These are phyloP conservation scores for Pagrus major DNA, from an alignment of 2,113 vertebrate genomes.

Conservation along the genomic window DNA sequence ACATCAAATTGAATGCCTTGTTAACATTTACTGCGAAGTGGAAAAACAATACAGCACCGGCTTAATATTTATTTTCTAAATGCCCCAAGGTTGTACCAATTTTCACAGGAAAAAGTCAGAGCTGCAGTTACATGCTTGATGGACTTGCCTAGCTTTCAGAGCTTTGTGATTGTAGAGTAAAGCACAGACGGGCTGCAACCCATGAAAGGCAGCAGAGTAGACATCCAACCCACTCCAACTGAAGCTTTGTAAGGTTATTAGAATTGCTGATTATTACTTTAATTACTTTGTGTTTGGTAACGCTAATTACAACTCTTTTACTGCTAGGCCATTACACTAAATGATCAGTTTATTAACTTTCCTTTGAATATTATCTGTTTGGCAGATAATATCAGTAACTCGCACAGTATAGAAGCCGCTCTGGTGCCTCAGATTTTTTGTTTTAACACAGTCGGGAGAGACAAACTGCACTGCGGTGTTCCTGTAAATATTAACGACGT, in stretches of 20 bases:
- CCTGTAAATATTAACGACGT: slow-evolving; percentile 9
- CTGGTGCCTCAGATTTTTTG: neutral
- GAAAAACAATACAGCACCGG: slow-evolving; percentile 14
- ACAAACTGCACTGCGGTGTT: neutral
- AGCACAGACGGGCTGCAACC: neutral
- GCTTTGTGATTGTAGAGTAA: slow-evolving; percentile 8
- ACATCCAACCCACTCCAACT: neutral
- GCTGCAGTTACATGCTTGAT: slow-evolving; percentile 10
- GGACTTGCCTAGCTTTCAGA: slow-evolving; percentile 19
- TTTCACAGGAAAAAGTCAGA: slow-evolving; percentile 19
- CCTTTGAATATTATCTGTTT: too few species aligned
- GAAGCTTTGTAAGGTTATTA: neutral
- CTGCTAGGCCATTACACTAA: neutral
- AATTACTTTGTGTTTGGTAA: neutral
- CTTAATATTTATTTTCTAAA: slow-evolving; percentile 44
- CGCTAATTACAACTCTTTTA: neutral
- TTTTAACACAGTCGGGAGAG: neutral
- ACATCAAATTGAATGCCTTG: slow-evolving; percentile 48
- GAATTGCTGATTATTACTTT: neutral
- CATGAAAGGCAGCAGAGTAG: neutral
- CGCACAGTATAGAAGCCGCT: neutral
- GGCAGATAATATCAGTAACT: neutral
- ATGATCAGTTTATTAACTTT: neutral
- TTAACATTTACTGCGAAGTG: slow-evolving; percentile 37
- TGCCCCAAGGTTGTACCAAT: slow-evolving; percentile 21